Base-by-base conservation (phyloP, 2,888 invertebrate species). In the Cyaniris semiargus region DNA sequence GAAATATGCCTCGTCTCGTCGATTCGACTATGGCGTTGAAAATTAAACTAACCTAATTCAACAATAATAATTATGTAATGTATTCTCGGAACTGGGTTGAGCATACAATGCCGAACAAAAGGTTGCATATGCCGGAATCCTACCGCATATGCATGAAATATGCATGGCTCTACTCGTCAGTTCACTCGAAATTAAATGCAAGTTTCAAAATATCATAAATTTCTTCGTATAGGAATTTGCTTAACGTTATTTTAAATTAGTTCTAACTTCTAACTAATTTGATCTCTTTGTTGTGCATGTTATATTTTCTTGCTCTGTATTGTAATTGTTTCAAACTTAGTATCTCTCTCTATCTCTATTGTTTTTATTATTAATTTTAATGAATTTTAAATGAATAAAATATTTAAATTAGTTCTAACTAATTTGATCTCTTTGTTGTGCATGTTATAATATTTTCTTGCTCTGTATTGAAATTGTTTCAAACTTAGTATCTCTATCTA, bases 71-170 rank as follows among this genome's bases (percentile, higher is more conserved):
- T 27, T 15, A 27, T 15, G 3, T 6, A 27, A 31, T 66, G 27
- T 66, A 66, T 31, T 66, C 66, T 4, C 23, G 27, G 21, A 66
- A 27, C 27, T 66, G 66, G 66, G 66, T 27, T 66, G 27, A 31
- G 23, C 66, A 27, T 15, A 66, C 15, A 66, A 31, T 66, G 15
- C 13, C 15, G 27, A 66, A 66, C 66, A 60, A 27, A 66, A 27
- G 66, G 66, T 66, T 66, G 27, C 66, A 66, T 31, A 66, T 66
- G 66, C 66, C 27, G 15, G 27, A 27, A 31, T 66, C 6, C 23
- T 60, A 60, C 66, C 66, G 6, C 66, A 27, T 31, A 66, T 66
- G 60, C 60, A 66, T 66, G 66, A 66, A 31, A 66, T 66, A 66
- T 66, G 66, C 27, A 66, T 23, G 1, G 15, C 23, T 31, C 13